These are phyloP conservation scores for Pogonocichla stellata DNA, from an alignment of 2,113 vertebrate genomes.

Conservation along the genomic window DNA sequence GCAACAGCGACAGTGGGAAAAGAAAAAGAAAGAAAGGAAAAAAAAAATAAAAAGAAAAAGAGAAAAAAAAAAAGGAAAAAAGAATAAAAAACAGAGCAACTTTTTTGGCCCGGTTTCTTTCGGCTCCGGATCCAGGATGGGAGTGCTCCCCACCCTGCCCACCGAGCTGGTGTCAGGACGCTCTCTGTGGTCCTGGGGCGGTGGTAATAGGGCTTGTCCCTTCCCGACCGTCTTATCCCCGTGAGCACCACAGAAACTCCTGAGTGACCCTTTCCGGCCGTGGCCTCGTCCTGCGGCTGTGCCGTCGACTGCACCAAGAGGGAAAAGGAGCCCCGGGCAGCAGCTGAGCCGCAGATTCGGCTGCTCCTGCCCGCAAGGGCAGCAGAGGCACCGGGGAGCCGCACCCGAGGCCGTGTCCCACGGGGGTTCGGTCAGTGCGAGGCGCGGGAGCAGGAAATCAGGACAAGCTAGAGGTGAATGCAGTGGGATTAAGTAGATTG, in stretches of 20 bases:
- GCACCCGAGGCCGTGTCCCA: background rate
- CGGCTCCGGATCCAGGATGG: background rate
- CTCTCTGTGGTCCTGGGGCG: background rate
- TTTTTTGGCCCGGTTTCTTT: background rate
- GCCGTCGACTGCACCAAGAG: background rate
- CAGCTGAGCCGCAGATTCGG: background rate
- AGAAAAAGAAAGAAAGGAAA: no score
- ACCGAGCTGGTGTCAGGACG: background rate
- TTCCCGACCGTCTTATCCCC: background rate
- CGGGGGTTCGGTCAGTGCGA: background rate
- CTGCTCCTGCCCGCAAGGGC: background rate
- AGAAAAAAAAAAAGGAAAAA: no score
- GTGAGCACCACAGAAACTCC: background rate
- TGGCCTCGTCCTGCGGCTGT: background rate
- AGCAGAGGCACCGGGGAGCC: background rate
- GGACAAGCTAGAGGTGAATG: background rate
- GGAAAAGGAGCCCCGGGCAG: background rate
- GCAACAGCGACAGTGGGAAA: background rate
- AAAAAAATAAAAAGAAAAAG: no score
- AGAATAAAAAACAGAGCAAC: no score
- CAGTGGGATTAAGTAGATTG: rapidly evolving
- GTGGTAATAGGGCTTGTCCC: no score
- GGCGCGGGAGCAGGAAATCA: background rate
- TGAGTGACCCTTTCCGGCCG: background rate
- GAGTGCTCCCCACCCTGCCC: background rate